Evolutionary conservation across 2,113 vertebrate genomes (phyloP), one percentile per base, ranked within the genome.

Genomic region (Erythrocercus mccallii): DNA sequence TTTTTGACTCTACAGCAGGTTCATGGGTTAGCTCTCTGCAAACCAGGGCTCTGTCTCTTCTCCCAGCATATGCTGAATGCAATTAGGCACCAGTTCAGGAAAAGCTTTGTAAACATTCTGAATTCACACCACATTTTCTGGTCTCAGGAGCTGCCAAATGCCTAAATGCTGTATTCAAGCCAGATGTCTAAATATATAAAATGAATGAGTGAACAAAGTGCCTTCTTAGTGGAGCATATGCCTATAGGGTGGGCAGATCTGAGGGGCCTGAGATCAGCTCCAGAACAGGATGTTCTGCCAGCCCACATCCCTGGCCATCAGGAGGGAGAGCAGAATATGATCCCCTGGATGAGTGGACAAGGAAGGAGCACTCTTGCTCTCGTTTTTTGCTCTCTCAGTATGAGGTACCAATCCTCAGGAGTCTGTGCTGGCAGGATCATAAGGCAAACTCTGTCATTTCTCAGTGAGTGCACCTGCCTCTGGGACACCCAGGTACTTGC

Each of bases 101-200:
- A 94, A 81, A 81, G 81, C 93, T 97, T 96, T 97, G 95, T 95
- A 96, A 96, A 96, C 91, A 72, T 88, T 72, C 90, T 97, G 96
- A 96, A 94, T 93, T 66, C n/a, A 23, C 88, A 93, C 93, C 95
- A 97, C 76, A 23, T 64, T 94, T 64, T 92, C 93, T 91, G 72
- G 76, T 88, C 56, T 90, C 81, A 62, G 73, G 92, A 91, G 88
- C 95, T 95, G 54, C 94, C 88, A 94, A 97, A 71, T 97, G 74
- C 93, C 87, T 94, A 83, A 84, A 94, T 68, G 84, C 72, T 81
- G 27, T 77, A 35, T 81, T 87, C 72, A 58, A 92, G 86, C 85
- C 87, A 91, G 91, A 94, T 92, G 87, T 91, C 78, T 96, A 96
- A 97, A 96, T 96, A 89, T 96, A 96, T 97, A 71, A 97, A 95